These are phyloP conservation scores for Scaptodrosophila latifasciaeformis DNA, from an alignment of 2,888 invertebrate species.

Conservation along the genomic window DNA sequence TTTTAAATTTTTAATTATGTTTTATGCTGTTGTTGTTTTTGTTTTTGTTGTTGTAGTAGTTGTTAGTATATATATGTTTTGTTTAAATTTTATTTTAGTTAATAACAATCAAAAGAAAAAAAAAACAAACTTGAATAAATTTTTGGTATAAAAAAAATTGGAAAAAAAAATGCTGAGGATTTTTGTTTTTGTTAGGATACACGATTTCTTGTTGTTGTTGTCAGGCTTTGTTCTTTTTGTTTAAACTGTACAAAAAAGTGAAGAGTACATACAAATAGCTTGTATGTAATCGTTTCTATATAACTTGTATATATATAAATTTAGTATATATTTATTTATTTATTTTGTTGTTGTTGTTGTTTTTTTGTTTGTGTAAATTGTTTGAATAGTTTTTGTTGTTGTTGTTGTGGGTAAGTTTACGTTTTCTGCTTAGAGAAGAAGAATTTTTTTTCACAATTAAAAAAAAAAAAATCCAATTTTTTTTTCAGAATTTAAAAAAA, in stretches of 20 bases:
- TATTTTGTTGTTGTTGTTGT: constrained; percentile 13
- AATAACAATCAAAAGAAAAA: constrained; percentile 42
- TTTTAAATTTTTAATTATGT: constrained; percentile 10
- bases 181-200: constrained; percentile 49
- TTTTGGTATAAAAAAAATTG: neutral
- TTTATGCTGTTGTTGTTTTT: neutral
- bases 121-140: constrained; percentile 31
- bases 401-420: constrained; percentile 55
- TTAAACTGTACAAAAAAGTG: constrained; percentile 54
- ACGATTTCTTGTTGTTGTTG: constrained; percentile 49
- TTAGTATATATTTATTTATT: constrained; percentile 22
- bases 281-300: constrained; percentile 54
- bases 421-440: constrained; percentile 7
- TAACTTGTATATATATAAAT: constrained; percentile 64
- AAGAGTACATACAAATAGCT: constrained; percentile 65
- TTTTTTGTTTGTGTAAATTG: constrained; percentile 11
- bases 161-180: constrained; percentile 34
- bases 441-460: too few species aligned
- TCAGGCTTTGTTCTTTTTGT: constrained; percentile 59
- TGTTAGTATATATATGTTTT: too few species aligned
- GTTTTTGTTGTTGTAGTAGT: too few species aligned
- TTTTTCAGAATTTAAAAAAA: constrained; percentile 1
- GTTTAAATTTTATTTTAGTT: constrained; percentile 27
- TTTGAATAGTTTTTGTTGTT: constrained; percentile 22
- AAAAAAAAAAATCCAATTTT: neutral